Evolutionary conservation across 2,113 vertebrate genomes (phyloP).

Genomic region (Oreochromis niloticus): DNA sequence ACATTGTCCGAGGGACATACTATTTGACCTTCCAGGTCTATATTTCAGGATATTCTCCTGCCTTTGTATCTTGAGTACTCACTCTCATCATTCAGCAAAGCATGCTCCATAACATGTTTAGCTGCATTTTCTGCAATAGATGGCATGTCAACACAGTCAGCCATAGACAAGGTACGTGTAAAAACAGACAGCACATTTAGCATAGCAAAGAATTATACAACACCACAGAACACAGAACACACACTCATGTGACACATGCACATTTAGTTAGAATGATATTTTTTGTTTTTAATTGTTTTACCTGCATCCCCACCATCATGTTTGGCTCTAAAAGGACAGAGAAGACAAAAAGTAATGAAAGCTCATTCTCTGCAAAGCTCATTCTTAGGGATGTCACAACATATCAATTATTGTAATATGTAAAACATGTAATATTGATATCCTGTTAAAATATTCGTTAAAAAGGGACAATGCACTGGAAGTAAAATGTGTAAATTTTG

Average conservation of each 20-base stretch:
- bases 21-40: background rate
- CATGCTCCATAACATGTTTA: conserved; percentile 88
- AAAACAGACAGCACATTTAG: conserved; percentile 17
- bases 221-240: background rate
- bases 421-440: background rate
- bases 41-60: background rate
- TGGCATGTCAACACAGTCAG: conserved; percentile 11
- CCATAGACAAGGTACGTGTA: background rate
- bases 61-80: conserved; percentile 65
- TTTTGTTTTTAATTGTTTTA: conserved; percentile 8
- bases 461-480: background rate
- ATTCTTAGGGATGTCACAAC: background rate
- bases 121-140: conserved; percentile 72
- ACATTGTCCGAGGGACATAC: background rate
- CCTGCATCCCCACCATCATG: conserved; percentile 53
- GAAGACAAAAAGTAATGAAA: background rate
- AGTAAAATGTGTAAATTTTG: background rate
- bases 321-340: conserved; percentile 45
- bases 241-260: conserved; percentile 9
- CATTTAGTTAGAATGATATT: background rate
- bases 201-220: conserved; percentile 1
- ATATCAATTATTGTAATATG: background rate
- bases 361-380: background rate
- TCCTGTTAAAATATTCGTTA: background rate
- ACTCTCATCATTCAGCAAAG: conserved; percentile 95